These are phyloP conservation scores for Anastrepha obliqua DNA, from an alignment of 1,140 invertebrate genomes.

Conservation along the genomic window DNA sequence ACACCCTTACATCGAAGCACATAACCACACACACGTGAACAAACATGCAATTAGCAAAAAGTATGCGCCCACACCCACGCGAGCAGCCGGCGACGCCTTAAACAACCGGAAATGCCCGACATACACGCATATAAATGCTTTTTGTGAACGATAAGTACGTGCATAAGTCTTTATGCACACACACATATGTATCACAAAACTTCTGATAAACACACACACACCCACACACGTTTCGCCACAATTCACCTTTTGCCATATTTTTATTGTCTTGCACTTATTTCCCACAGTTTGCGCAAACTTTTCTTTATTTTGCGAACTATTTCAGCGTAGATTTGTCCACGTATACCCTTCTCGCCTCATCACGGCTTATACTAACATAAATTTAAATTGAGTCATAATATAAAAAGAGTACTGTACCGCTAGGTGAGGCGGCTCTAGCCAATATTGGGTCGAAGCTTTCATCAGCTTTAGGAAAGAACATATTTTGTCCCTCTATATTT, in stretches of 20 bases:
- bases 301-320: background rate
- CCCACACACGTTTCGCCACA: background rate
- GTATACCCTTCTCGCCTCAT: background rate
- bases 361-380: too few species aligned
- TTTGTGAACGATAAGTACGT: background rate
- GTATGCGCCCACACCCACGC: background rate
- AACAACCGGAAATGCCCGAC: conserved; percentile 34
- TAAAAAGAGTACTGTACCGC: too few species aligned
- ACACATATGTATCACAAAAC: background rate
- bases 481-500: too few species aligned
- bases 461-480: too few species aligned
- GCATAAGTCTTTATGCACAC: background rate
- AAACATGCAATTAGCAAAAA: background rate
- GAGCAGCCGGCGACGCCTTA: conserved; percentile 13
- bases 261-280: background rate
- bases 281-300: conserved; percentile 1
- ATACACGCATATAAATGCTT: conserved; percentile 30
- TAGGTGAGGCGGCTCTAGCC: too few species aligned
- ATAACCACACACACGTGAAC: background rate
- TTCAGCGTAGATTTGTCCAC: background rate
- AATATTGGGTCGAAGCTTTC: too few species aligned
- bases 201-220: background rate
- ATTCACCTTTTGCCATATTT: conserved; percentile 33
- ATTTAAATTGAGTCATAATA: too few species aligned
- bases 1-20: background rate